Percentiles rank a stretch among this genome's conserved stretches.
phyloP scores from a whole-genome alignment of 2,888 invertebrate species.

The Electrophaes corylata region DNA sequence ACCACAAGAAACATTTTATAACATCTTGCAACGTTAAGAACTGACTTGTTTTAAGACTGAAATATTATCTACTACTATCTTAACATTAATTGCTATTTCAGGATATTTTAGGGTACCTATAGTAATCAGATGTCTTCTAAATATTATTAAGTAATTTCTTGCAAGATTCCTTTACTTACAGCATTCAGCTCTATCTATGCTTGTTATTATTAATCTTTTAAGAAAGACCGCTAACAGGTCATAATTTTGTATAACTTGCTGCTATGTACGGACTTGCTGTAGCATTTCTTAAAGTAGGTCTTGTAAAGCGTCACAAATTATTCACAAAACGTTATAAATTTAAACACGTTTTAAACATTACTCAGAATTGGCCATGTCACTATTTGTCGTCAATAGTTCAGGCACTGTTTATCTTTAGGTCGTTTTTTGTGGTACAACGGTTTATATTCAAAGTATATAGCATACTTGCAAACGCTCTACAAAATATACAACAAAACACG shows the following conservation, averaged over 20 bases:
- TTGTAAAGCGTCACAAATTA: not conserved
- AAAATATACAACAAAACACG: not conserved
- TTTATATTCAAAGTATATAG: too few relatives aligned
- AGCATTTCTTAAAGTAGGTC: too few relatives aligned
- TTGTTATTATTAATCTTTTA: too few relatives aligned
- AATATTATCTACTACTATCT: not conserved
- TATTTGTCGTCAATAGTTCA: too few relatives aligned
- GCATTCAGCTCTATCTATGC: not conserved
- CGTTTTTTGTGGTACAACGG: too few relatives aligned
- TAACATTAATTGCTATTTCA: not conserved
- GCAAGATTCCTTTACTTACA: constrained; percentile 10
- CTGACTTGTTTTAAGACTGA: not conserved
- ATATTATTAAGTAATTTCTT: constrained; percentile 18
- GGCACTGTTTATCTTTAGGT: too few relatives aligned
- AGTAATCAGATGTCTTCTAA: constrained; percentile 9
- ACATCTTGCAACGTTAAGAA: not conserved
- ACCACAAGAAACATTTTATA: not conserved
- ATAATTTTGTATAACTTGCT: constrained; percentile 1
- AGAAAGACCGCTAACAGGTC: too few relatives aligned
- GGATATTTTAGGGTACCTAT: constrained; percentile 9
- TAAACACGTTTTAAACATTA: too few relatives aligned
- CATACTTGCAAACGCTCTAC: not conserved
- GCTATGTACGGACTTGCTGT: too few relatives aligned
- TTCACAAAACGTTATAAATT: too few relatives aligned
- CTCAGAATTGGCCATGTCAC: too few relatives aligned